A percentile compares a stretch with the other conserved stretches of the same genome.
These are phyloP conservation scores for Sebastolobus altivelis DNA, from an alignment of 2,797 vertebrate genomes.

Conservation along the genomic window DNA sequence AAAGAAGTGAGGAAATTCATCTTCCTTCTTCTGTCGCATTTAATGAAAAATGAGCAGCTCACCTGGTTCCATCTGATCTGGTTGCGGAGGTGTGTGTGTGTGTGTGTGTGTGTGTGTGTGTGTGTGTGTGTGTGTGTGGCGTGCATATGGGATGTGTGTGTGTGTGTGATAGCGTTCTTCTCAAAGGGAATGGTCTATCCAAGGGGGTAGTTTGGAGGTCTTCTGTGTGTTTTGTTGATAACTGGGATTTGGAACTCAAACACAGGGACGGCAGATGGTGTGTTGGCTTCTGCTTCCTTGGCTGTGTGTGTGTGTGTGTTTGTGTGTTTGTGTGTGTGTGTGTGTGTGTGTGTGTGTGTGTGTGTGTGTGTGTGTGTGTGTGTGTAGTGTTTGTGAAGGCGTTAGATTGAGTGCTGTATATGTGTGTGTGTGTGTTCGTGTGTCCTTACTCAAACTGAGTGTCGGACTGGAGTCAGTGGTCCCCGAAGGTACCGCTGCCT, in stretches of 20 bases:
- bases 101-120: slow-evolving; percentile 13
- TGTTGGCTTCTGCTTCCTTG: slow-evolving; percentile 68
- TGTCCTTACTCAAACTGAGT: slow-evolving; percentile 66
- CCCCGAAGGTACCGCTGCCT: slow-evolving; percentile 58
- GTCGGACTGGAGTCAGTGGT: slow-evolving; percentile 43
- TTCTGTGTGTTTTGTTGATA: slow-evolving; percentile 84
- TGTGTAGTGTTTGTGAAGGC: slow-evolving; percentile 36
- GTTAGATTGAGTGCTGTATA: slow-evolving; percentile 19
- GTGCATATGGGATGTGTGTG: slow-evolving; percentile 5
- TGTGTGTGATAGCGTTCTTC: slow-evolving; percentile 21
- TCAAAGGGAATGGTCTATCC: slow-evolving; percentile 62
- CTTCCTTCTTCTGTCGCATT: slow-evolving; percentile 58
- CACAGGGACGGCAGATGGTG: slow-evolving; percentile 84
- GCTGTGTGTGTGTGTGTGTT: slow-evolving; percentile 39
- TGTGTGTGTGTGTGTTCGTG: slow-evolving; percentile 14
- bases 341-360: slow-evolving; percentile 40
- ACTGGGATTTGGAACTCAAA: slow-evolving; percentile 85
- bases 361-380: slow-evolving; percentile 33
- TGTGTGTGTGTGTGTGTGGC: slow-evolving; percentile 17
- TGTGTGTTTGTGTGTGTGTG: slow-evolving; percentile 27
- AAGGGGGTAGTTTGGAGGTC: slow-evolving; percentile 72
- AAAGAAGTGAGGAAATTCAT: slow-evolving; percentile 63
- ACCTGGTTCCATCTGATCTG: slow-evolving; percentile 60
- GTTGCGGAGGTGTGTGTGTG: slow-evolving; percentile 33
- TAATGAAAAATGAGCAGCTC: slow-evolving; percentile 66